Evolutionary conservation across 2,888 invertebrate species (phyloP), one percentile per base, ranked within the genome.

Genomic region (Latrodectus hesperus): DNA sequence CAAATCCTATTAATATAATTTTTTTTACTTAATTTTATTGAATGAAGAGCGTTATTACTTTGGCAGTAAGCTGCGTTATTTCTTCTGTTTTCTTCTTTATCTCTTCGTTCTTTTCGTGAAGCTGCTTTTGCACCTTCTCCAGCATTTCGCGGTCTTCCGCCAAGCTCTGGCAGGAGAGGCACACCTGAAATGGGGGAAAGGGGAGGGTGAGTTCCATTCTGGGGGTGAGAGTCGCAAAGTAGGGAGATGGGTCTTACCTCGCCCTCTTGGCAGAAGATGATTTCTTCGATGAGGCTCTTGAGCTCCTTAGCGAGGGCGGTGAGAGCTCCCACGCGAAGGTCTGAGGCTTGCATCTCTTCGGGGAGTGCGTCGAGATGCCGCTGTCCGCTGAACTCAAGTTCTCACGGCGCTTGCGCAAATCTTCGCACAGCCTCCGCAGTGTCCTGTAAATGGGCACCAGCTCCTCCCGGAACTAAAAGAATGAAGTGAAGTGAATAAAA

Each of bases 31-130:
- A 4, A 8, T 1, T 64, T 11, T 11, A 64, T 11, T 9, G 9
- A 12, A 1, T 64, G 17, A 16, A 12, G 38, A n/a, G 5, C 16
- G 70, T 26, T 81, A 93, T 93, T 91, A 96, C 95, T 94, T 96
- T 96, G 91, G 96, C 95, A 90, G 96, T 96, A 89, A 96, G 94
- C 90, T 96, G 96, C 16, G 96, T 95, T 83, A 97, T 95, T 78
- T 95, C 93, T 89, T 96, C 96, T 81, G 95, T 95, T 91, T 96
- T 95, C 91, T 96, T 95, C 91, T 96, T 95, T 73, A 97, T 94
- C 93, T 97, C 96, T 51, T 96, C 94, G 91, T 96, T 96, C 81
- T 96, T 93, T 90, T 96, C 96, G 88, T 95, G 93, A 9, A 96
- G 94, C 81, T 96, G 95, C 38, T 96, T 94, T 85, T 95, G 94